Base-by-base conservation (phyloP, 2,888 invertebrate species). In the Sphaerophoria taeniata region DNA sequence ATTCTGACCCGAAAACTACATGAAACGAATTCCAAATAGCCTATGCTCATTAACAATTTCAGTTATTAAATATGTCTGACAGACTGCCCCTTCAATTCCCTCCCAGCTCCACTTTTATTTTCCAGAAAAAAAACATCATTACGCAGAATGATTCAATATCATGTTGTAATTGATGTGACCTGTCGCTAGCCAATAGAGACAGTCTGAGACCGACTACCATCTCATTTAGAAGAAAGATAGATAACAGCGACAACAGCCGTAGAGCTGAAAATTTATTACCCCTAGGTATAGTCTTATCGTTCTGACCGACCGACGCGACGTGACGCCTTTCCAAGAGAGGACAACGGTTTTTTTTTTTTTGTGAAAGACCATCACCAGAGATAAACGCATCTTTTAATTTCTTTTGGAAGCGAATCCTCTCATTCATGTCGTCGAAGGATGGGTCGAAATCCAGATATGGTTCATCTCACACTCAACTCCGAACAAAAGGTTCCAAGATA, bases 171-270 rank as follows among this genome's bases (percentile, higher is more conserved):
- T 85, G 81, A 85, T 85, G 73, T 58, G 85, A 85, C 81, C 85
- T 85, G 85, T 81, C 81, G 73, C 76, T 58, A 24, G 24, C 6
- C 24, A 43, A 43, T 60, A 58, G 14, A 39, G 43, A 51, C n/a
- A n/a, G n/a, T n/a, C n/a, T n/a, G n/a, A n/a, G n/a, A n/a, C n/a
- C n/a, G 60, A 81, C 76, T 85, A 67, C 76, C 47, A 85, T 81
- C 85, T 85, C 85, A 85, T 85, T 85, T 81, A 81, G 61, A 81
- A 67, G n/a, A 73, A 81, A 85, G 70, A 81, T 72, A 73, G 85
- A 85, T 81, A 85, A 77, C 85, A 53, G 63, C 58, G 76, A 58
- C 76, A 81, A 69, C 70, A 73, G 69, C 81, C 85, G 58, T 81
- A 85, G 81, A 73, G 72, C 76, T 73, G 81, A 24, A 77, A 81